Evolutionary conservation across 2,888 invertebrate genomes (phyloP), one percentile per base, ranked within the genome.

Genomic region (Micoletzkya japonica): DNA sequence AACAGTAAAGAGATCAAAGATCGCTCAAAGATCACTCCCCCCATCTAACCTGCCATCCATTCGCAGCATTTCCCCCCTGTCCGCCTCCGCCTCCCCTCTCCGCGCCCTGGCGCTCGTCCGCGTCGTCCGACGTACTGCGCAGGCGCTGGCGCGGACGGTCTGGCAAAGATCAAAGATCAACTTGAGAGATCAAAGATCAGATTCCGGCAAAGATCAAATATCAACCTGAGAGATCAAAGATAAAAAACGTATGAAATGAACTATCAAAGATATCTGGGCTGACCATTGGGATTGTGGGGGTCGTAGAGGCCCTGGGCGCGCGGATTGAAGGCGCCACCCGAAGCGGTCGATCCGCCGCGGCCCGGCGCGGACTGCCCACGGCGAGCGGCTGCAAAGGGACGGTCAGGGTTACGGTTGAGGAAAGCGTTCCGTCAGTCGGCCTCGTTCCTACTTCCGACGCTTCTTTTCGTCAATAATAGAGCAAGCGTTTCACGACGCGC

Each of bases 291-390:
- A 60, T 73, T 70, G 2, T 44, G 44, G 17, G 72, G 72, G 58
- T 79, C 78, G 71, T 77, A 80, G 14, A 81, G 70, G 36, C 76
- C 79, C 57, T 80, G 81, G 28, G 81, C 81, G 54, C 81, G 73
- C 4, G 79, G 69, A 61, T 81, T 81, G 70, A 74, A 77, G 7
- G 71, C 50, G 14, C 72, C 67, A 28, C 39, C 39, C 24, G n/a
- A 39, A 14, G 72, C 74, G 6, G 75, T 61, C 10, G 75, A 74
- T 39, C 77, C 74, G 24, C 77, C 77, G 37, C 79, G 75, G 37
- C 73, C 77, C 28, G 73, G 70, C 3, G 72, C 57, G 32, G 63
- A 66, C 2, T 61, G 73, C 17, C 79, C 78, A 54, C 76, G 73
- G 49, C 76, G 64, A 52, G 52, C 28, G 17, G 54, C 64, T 66